Base-by-base conservation (phyloP, 2,888 invertebrate species). In the Dione vanillae region DNA sequence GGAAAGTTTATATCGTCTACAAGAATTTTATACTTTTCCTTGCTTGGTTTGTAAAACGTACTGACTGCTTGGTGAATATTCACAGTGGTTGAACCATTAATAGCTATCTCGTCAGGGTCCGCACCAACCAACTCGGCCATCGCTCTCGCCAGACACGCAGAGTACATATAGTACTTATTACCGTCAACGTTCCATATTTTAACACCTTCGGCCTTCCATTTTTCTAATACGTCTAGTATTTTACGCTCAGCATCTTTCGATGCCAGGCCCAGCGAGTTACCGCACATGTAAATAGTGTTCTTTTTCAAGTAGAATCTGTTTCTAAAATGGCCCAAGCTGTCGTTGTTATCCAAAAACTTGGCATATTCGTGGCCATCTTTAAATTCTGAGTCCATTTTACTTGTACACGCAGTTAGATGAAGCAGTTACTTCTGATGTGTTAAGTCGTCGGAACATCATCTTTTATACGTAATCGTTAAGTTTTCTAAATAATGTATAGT, bases 1-100 rank as follows among this genome's bases (percentile, higher is more conserved):
- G 92, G 86, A 49, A 92, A 92, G 67, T 92, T 92, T 0, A 90
- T 78, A 62, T 92, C 81, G 47, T 92, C 92, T 0, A 91, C 86
- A 0, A 92, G 71, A 64, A 92, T 90, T 80, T 89, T 92, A 76
- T 86, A 91, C 51, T 78, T 85, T 0, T 79, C 74, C 54, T 78
- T 78, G 2, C 83, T 86, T 1, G 92, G 92, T 70, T 87, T 86
- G 68, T 91, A 92, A 56, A 91, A 86, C 0, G 91, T 91, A 70
- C 87, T 87, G 20, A 92, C 81, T 0, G 83, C 83, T 79, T 90
- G 89, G 69, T 92, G 92, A 9, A 91, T 86, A 65, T 84, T 87
- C 0, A 82, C 79, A 0, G 92, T 91, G 0, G 90, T 87, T 5
- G 84, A 83, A 6, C 84, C 87, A 0, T 79, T 78, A 0, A 92